These are phyloP conservation scores for Silurus glanis DNA, from an alignment of 2,113 vertebrate species.

Conservation along the genomic window DNA sequence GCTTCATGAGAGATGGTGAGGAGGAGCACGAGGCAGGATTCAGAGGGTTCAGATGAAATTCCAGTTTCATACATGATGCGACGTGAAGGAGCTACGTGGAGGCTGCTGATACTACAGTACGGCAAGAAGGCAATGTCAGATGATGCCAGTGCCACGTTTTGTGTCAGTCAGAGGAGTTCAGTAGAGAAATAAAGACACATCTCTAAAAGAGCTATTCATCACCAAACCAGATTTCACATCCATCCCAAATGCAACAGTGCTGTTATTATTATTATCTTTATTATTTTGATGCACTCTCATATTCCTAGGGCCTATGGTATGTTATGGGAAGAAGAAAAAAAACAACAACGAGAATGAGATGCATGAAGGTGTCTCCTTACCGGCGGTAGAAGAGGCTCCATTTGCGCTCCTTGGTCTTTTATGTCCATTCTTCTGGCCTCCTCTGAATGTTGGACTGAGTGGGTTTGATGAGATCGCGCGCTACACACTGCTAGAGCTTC, in stretches of 20 bases:
- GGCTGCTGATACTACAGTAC: not conserved
- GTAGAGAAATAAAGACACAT: constrained; percentile 21
- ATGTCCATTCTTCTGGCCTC: constrained; percentile 77
- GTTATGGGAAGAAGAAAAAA: too few species aligned
- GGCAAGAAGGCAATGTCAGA: not conserved
- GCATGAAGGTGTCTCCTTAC: constrained; percentile 69
- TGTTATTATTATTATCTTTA: not conserved
- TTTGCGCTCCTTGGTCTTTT: constrained; percentile 93
- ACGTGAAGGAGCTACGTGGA: not conserved
- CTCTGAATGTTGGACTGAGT: not conserved
- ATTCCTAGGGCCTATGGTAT: not conserved
- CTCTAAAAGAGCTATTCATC: constrained; percentile 4
- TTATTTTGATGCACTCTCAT: not conserved
- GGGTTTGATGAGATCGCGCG: not conserved
- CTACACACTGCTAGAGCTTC: constrained; percentile 33
- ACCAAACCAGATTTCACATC: not conserved
- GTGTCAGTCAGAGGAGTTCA: not conserved
- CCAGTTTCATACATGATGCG: not conserved
- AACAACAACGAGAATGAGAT: not conserved
- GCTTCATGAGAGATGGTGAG: not conserved
- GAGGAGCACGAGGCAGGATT: too few species aligned
- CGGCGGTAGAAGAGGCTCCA: constrained; percentile 94
- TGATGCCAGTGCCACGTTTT: constrained; percentile 4
- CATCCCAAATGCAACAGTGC: not conserved
- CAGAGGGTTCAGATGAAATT: too few species aligned